Evolutionary conservation across 92 coral and sea anemone genomes (phyloP).

Genomic region (Paragorgia papillata): DNA sequence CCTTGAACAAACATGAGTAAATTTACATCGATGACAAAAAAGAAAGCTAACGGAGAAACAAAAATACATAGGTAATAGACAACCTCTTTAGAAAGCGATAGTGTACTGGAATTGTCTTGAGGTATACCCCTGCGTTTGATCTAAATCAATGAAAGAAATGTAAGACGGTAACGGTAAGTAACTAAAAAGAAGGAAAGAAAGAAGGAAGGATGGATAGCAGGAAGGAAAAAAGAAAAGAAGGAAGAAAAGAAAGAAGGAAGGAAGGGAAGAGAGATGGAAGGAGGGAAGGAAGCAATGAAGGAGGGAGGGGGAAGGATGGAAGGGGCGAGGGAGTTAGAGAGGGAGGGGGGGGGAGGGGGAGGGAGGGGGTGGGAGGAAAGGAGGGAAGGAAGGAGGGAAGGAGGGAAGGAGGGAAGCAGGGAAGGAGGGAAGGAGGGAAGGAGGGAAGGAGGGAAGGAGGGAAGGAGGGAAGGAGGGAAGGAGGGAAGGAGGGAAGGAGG

Average conservation of each 20-base stretch:
- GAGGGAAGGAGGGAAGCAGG: not conserved
- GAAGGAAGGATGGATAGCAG: not conserved
- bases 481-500: not conserved
- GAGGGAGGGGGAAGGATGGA: not conserved
- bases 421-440: not conserved
- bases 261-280: not conserved
- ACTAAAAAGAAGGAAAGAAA: not conserved
- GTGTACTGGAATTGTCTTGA: constrained; percentile 70
- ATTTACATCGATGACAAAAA: not conserved
- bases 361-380: no score
- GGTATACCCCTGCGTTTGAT: constrained; percentile 86
- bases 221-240: not conserved
- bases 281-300: not conserved
- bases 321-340: not conserved
- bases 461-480: not conserved
- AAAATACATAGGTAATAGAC: not conserved
- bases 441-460: not conserved
- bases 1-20: not conserved
- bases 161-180: no score
- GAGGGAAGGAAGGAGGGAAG: no score
- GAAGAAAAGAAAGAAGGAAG: not conserved
- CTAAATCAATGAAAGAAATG: constrained; percentile 43
- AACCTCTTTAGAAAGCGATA: constrained; percentile 86
- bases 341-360: not conserved
- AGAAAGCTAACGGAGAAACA: not conserved